Evolutionary conservation across 1,140 invertebrate species (phyloP), one percentile per base, ranked within the genome.

Genomic region (Hormaphis cornu): DNA sequence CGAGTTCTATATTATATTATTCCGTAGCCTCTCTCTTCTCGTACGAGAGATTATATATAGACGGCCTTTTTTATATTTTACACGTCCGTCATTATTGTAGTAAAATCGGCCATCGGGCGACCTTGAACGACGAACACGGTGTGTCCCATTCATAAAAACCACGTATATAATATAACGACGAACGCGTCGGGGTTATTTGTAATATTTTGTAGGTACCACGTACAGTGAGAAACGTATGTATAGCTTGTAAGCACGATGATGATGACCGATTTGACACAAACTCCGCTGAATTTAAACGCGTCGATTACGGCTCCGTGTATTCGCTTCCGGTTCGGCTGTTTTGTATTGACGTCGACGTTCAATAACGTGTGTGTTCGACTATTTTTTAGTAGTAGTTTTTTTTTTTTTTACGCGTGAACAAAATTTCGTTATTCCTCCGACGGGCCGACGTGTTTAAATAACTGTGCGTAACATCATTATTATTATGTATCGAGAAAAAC

Each of bases 121-220:
- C 54, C 54, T 58, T 58, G 54, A 16, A 26, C 33, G 14, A 12
- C 33, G 14, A n/a, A n/a, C n/a, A n/a, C n/a, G n/a, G n/a, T n/a
- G 24, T 52, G 54, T 58, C 24, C 54, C 54, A 58, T 58, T 58
- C 54, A 58, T 58, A 58, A 58, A 58, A 58, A 40, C 35, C 9
- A 50, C 22, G 18, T 6, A 35, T 35, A 58, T 40, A 44, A 20
- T 40, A 58, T 37, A 58, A 24, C 33, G 54, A 58, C 33, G 18
- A 58, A 35, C n/a, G n/a, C n/a, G n/a, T n/a, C n/a, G n/a, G n/a
- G n/a, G n/a, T n/a, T n/a, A n/a, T n/a, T n/a, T n/a, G n/a, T n/a
- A n/a, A n/a, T n/a, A n/a, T n/a, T n/a, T n/a, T n/a, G n/a, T n/a
- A n/a, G n/a, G n/a, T n/a, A n/a, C n/a, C n/a, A n/a, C n/a, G n/a